Evolutionary conservation across 2,888 invertebrate genomes (phyloP).

Genomic region (Charanyca ferruginea): DNA sequence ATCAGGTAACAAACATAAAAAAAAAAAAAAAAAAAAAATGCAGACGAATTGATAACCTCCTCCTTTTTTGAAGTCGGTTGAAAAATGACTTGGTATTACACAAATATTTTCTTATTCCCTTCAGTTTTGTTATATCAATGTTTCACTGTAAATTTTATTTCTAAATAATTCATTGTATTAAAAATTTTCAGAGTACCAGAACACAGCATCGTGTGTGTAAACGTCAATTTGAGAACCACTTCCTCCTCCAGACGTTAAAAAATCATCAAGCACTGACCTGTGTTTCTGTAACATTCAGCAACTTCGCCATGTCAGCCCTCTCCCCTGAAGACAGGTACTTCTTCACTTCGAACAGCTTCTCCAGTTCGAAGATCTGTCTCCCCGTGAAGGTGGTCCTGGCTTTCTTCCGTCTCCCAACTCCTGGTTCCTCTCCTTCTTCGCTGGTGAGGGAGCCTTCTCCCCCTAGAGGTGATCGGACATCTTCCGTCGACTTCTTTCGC

Average conservation of each 20-base stretch:
- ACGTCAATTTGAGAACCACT: too few species aligned
- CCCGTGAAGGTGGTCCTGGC: constrained; percentile 99
- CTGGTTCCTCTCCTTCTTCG: constrained; percentile 90
- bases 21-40: too few species aligned
- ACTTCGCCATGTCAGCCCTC: constrained; percentile 97
- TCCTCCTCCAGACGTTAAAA: background rate
- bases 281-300: constrained; percentile 98
- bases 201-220: too few species aligned
- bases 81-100: too few species aligned
- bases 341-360: constrained; percentile 98
- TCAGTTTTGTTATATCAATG: too few species aligned
- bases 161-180: too few species aligned
- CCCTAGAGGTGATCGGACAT: constrained; percentile 84
- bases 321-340: constrained; percentile 99
- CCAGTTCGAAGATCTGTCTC: constrained; percentile 98
- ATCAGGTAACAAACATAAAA: too few species aligned
- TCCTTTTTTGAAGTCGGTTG: too few species aligned
- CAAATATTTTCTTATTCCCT: too few species aligned
- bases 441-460: constrained; percentile 87
- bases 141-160: too few species aligned
- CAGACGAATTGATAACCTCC: too few species aligned
- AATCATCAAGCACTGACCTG: constrained; percentile 93
- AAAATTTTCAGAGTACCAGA: background rate
- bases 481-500: constrained; percentile 88
- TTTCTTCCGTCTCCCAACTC: constrained; percentile 93